These are phyloP conservation scores for Athetis lepigone DNA, from an alignment of 2,888 invertebrate genomes.

Conservation along the genomic window DNA sequence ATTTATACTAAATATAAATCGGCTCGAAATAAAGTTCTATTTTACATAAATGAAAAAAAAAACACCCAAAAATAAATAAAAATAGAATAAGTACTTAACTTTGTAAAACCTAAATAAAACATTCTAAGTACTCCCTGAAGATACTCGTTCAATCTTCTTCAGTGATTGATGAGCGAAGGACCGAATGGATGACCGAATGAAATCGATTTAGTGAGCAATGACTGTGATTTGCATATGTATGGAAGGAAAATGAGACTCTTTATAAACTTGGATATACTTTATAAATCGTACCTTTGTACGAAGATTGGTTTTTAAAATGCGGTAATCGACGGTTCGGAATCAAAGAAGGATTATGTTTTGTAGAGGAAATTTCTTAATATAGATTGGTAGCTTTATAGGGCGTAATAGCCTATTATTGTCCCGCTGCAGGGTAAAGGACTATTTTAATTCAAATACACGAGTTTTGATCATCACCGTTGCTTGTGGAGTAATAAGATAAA, in stretches of 20 bases:
- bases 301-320: conserved; percentile 48
- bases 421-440: too few relatives aligned
- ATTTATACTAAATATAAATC: too few relatives aligned
- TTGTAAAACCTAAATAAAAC: conserved; percentile 58
- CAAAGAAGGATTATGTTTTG: neutral
- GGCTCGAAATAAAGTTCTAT: too few relatives aligned
- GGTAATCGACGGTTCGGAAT: conserved; percentile 12
- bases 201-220: conserved; percentile 87
- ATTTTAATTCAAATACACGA: too few relatives aligned
- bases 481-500: too few relatives aligned
- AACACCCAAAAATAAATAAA: too few relatives aligned
- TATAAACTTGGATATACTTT: conserved; percentile 53
- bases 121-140: conserved; percentile 63
- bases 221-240: conserved; percentile 86
- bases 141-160: conserved; percentile 80
- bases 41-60: too few relatives aligned
- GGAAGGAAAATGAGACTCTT: conserved; percentile 71
- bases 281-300: conserved; percentile 60
- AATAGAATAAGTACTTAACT: conserved; percentile 27
- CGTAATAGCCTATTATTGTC: too few relatives aligned
- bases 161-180: conserved; percentile 87
- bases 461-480: too few relatives aligned
- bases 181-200: conserved; percentile 85
- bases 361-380: neutral
- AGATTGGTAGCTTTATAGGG: neutral